Evolutionary conservation across 2,113 vertebrate species (phyloP).

Genomic region (Perca flavescens): DNA sequence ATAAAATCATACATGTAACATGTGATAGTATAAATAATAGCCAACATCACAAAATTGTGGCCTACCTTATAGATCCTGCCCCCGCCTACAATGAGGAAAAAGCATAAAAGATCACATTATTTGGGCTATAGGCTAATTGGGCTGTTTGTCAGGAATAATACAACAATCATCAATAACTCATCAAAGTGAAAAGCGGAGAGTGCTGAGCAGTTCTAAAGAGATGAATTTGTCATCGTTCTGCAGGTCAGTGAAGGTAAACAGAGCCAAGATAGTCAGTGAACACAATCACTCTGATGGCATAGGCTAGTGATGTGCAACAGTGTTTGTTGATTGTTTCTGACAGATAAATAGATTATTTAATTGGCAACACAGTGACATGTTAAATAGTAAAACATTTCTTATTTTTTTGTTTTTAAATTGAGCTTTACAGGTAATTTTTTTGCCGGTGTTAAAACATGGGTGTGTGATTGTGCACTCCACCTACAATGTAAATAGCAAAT

Average conservation of each 20-base stretch:
- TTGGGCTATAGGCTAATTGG: slow-evolving; percentile 37
- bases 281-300: neutral
- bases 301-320: neutral
- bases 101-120: neutral
- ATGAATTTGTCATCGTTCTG: neutral
- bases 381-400: neutral
- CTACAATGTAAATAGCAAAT: neutral
- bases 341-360: neutral
- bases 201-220: neutral
- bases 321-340: neutral
- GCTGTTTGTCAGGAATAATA: neutral
- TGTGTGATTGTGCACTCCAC: neutral
- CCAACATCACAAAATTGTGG: neutral
- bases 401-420: neutral
- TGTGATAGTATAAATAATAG: neutral
- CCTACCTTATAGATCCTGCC: slow-evolving; percentile 73
- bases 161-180: neutral
- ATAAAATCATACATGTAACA: too few species aligned
- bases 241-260: slow-evolving; percentile 8
- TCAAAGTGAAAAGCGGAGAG: neutral
- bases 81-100: slow-evolving; percentile 54
- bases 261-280: neutral
- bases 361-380: neutral
- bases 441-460: neutral
- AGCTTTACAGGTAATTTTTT: neutral